Conservation (phyloP, 2,888 invertebrate genomes). For the Mycalesis mineus region DNA sequence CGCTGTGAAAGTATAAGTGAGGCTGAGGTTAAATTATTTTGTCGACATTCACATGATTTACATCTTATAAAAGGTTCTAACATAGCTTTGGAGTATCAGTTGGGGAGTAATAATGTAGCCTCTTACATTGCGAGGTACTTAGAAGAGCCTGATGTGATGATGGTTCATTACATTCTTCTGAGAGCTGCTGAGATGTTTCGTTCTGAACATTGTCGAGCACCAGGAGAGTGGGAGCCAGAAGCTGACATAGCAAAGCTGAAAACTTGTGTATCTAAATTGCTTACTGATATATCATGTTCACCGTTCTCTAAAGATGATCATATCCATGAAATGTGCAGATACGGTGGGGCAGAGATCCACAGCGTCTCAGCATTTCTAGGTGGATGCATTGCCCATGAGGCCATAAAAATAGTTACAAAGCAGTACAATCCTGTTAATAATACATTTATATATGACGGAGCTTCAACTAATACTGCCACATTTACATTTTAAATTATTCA, state of each 20-base stretch:
- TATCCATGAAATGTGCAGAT: slow-evolving; percentile 96
- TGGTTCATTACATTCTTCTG: slow-evolving; percentile 93
- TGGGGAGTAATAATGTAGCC: slow-evolving; percentile 74
- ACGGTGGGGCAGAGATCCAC: slow-evolving; percentile 96
- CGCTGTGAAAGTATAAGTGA: slow-evolving; percentile 88
- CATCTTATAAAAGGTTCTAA: slow-evolving; percentile 87
- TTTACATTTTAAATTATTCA: slow-evolving; percentile 81
- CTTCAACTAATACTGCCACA: slow-evolving; percentile 89
- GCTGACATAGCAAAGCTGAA: slow-evolving; percentile 93
- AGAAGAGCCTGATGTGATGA: slow-evolving; percentile 90
- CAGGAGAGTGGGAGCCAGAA: slow-evolving; percentile 93
- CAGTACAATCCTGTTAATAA: slow-evolving; percentile 98
- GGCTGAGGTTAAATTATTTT: slow-evolving; percentile 89
- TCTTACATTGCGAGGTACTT: slow-evolving; percentile 81
- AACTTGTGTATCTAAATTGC: slow-evolving; percentile 82
- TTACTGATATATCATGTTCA: slow-evolving; percentile 90
- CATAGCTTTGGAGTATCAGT: slow-evolving; percentile 89
- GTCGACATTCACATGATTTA: slow-evolving; percentile 91
- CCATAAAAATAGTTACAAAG: slow-evolving; percentile 94
- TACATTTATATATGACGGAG: slow-evolving; percentile 96
- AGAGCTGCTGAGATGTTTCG: slow-evolving; percentile 94
- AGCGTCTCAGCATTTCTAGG: slow-evolving; percentile 94
- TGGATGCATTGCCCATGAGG: slow-evolving; percentile 97
- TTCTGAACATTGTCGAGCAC: slow-evolving; percentile 91
- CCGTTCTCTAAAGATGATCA: slow-evolving; percentile 92